Percentiles rank a stretch among this genome's conserved stretches.
Conservation (phyloP, 2,113 vertebrate genomes). For the Xyrauchen texanus region DNA sequence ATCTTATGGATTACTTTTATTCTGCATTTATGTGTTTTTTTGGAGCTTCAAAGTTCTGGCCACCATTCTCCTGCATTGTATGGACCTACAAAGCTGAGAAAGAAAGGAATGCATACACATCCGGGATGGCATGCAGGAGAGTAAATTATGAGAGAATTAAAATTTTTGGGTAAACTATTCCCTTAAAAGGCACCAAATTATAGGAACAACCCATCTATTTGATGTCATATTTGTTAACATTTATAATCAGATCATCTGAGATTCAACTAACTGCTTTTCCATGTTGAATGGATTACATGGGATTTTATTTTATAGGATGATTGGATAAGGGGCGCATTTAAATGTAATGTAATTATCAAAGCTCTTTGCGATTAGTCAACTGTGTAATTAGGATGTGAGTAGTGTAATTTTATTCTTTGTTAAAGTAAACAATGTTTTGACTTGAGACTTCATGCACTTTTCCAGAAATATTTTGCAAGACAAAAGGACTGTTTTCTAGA, state of each 20-base stretch:
- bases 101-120: no score
- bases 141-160: no score
- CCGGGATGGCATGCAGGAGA: no score
- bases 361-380: neutral
- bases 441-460: neutral
- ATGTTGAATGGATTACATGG: neutral
- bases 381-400: neutral
- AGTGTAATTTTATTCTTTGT: neutral
- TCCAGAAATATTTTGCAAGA: neutral
- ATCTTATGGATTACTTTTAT: no score
- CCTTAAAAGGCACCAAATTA: no score
- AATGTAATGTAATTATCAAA: neutral
- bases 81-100: no score
- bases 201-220: no score
- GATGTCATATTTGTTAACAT: neutral
- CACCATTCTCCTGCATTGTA: no score
- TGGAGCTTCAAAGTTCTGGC: no score
- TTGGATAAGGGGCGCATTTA: neutral
- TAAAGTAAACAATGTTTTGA: neutral
- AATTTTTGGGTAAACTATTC: no score
- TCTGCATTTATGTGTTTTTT: no score
- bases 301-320: neutral
- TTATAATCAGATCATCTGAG: neutral
- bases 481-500: neutral
- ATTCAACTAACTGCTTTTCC: neutral